A percentile compares a stretch with the other conserved stretches of the same genome.
Conservation (phyloP, 2,113 vertebrate genomes). For the Vanacampus margaritifer region DNA sequence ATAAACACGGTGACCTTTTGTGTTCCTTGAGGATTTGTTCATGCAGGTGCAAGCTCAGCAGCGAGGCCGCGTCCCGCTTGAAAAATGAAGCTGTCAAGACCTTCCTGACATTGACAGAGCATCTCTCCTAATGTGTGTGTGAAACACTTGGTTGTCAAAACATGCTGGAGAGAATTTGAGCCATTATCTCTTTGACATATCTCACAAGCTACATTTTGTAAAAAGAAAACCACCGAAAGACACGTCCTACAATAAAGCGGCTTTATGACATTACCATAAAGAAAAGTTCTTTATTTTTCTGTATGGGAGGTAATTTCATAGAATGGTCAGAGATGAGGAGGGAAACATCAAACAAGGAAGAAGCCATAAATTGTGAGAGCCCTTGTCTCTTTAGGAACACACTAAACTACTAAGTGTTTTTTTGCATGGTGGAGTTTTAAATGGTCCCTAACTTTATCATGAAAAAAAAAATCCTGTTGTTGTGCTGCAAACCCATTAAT, state of each 20-base stretch:
- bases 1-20: slow-evolving; percentile 30
- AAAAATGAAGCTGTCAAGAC: slow-evolving; percentile 38
- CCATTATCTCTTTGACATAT: not conserved
- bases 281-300: not conserved
- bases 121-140: slow-evolving; percentile 31
- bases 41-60: slow-evolving; percentile 48
- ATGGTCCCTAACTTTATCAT: not conserved
- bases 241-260: not conserved
- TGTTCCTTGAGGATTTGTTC: slow-evolving; percentile 27
- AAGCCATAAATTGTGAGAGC: slow-evolving; percentile 2
- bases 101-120: slow-evolving; percentile 46
- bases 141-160: slow-evolving; percentile 41
- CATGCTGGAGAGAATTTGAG: slow-evolving; percentile 5
- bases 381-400: not conserved
- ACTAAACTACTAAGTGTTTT: slow-evolving; percentile 10
- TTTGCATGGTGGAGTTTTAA: not conserved
- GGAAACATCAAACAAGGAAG: slow-evolving; percentile 4
- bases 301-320: not conserved
- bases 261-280: slow-evolving; percentile 3
- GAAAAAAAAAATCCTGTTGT: not conserved
- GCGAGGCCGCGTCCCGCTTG: slow-evolving; percentile 26
- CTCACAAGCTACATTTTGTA: not conserved
- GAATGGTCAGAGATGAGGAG: not conserved
- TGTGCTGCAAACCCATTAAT: not conserved
- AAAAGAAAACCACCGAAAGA: not conserved